These are phyloP conservation scores for Apotomis turbidana DNA, from an alignment of 2,888 invertebrate genomes.

Conservation along the genomic window DNA sequence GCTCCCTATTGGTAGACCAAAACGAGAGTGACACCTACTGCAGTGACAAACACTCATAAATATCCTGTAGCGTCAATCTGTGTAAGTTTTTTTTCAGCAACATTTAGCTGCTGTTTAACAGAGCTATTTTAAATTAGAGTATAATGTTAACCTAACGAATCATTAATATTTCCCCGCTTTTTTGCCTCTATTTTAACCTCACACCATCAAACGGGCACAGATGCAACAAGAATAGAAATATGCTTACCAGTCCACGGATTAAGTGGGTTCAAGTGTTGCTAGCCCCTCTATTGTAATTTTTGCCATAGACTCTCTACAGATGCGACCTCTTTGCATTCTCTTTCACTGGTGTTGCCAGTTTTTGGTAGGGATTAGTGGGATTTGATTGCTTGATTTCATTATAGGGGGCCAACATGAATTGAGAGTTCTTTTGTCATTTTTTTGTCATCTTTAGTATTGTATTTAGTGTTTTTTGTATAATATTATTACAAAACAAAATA, in stretches of 20 bases:
- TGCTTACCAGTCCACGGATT: conserved; percentile 44
- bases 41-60: no score
- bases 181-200: conserved; percentile 16
- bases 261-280: conserved; percentile 47
- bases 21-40: no score
- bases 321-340: conserved; percentile 41
- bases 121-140: no score
- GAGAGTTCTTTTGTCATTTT: conserved; percentile 38
- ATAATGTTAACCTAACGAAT: no score
- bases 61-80: no score
- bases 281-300: conserved; percentile 46
- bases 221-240: conserved; percentile 49
- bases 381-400: conserved; percentile 43
- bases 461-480: conserved; percentile 8
- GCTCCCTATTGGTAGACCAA: no score
- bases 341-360: conserved; percentile 43
- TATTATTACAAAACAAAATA: no score
- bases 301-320: conserved; percentile 45
- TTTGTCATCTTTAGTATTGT: conserved; percentile 4
- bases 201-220: conserved; percentile 44
- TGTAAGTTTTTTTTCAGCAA: no score
- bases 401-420: conserved; percentile 34
- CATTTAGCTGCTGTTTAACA: no score
- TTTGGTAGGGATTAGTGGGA: conserved; percentile 45
- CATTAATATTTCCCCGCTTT: conserved; percentile 18